Percentiles rank a stretch among this genome's conserved stretches.
These are phyloP conservation scores for Drosophila mayaguana DNA, from an alignment of 2,888 invertebrate genomes.

Conservation along the genomic window DNA sequence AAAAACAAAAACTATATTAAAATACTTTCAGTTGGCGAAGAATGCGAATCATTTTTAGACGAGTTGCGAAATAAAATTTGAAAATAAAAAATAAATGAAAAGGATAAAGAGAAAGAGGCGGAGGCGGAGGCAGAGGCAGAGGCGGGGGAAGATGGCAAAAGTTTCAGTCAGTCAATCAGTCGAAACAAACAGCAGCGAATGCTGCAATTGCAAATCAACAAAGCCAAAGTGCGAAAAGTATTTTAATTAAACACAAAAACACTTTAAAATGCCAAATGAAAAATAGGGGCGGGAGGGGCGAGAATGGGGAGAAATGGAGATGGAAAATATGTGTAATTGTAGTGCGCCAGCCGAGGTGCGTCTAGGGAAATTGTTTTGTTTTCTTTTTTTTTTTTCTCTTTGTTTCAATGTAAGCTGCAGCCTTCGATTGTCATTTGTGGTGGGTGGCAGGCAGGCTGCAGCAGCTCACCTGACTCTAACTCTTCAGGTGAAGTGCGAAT, in stretches of 20 bases:
- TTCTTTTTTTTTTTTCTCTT: slow-evolving; percentile 3
- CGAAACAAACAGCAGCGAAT: slow-evolving; percentile 30
- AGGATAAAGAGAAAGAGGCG: neutral
- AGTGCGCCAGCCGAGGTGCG: neutral
- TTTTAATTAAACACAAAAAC: slow-evolving; percentile 77
- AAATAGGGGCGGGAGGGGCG: neutral
- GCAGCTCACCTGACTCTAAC: slow-evolving; percentile 16
- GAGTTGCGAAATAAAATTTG: slow-evolving; percentile 17
- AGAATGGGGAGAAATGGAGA: slow-evolving; percentile 2
- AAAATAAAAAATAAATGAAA: slow-evolving; percentile 9
- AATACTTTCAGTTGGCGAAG: slow-evolving; percentile 52
- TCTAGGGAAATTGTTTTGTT: slow-evolving; percentile 16
- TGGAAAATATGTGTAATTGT: slow-evolving; percentile 42
- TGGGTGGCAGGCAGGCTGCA: neutral
- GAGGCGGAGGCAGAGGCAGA: no score
- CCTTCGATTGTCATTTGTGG: slow-evolving; percentile 73
- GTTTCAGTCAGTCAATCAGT: slow-evolving; percentile 46
- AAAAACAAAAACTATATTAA: slow-evolving; percentile 57
- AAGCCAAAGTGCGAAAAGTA: slow-evolving; percentile 62
- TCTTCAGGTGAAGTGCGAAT: slow-evolving; percentile 79
- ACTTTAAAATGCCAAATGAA: slow-evolving; percentile 43
- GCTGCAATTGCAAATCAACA: slow-evolving; percentile 49
- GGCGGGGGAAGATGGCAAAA: neutral
- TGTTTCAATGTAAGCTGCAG: slow-evolving; percentile 12
- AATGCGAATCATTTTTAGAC: slow-evolving; percentile 55